These are phyloP conservation scores for Poecilia gillii DNA, from an alignment of 2,797 vertebrate genomes.

Conservation along the genomic window DNA sequence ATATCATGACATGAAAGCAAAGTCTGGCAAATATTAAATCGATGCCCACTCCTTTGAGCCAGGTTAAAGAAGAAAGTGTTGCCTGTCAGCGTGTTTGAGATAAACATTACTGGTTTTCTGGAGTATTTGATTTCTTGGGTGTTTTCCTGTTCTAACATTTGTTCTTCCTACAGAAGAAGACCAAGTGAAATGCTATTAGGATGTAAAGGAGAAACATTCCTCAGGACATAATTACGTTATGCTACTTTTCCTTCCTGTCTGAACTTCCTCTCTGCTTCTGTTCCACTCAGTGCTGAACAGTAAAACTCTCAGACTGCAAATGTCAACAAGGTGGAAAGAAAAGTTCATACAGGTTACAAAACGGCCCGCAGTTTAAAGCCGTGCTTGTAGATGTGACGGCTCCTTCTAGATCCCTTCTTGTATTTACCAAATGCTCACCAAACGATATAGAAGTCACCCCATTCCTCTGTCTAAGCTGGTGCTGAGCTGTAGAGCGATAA, in stretches of 20 bases:
- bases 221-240: neutral
- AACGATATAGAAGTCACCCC: neutral
- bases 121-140: neutral
- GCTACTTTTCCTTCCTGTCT: neutral
- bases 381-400: neutral
- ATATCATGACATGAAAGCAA: neutral
- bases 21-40: neutral
- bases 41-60: neutral
- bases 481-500: neutral
- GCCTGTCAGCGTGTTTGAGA: neutral
- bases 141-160: neutral
- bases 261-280: neutral
- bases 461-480: neutral
- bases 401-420: neutral
- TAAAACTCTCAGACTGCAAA: neutral
- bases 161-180: neutral
- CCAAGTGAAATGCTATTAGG: neutral
- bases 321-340: neutral
- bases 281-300: neutral
- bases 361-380: neutral
- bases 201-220: neutral
- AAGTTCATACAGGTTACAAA: neutral
- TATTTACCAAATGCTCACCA: neutral
- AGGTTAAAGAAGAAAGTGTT: neutral
- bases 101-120: neutral